phyloP scores from a whole-genome alignment of 2,888 invertebrate genomes.

The Petrolisthes cinctipes region DNA sequence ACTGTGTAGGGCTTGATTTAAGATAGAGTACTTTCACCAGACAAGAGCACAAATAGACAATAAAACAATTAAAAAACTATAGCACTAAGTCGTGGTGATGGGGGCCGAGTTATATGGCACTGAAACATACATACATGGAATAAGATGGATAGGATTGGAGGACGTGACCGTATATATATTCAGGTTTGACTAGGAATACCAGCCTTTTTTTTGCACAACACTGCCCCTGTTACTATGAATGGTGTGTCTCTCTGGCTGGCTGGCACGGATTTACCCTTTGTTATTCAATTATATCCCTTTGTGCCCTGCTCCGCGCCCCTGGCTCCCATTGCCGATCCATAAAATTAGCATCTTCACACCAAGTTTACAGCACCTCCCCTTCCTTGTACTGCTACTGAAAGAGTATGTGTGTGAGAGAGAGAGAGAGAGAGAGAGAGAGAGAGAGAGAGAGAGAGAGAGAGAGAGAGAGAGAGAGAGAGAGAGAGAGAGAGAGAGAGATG shows the following conservation, averaged over 20 bases:
- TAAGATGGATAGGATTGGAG: no score
- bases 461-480: not conserved
- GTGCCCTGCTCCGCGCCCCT: conserved; percentile 7
- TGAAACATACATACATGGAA: no score
- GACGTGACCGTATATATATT: no score
- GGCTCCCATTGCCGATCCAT: conserved; percentile 22
- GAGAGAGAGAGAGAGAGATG: not conserved
- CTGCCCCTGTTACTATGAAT: not conserved
- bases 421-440: not conserved
- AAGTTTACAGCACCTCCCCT: not conserved
- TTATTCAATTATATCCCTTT: conserved; percentile 33
- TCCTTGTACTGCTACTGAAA: not conserved
- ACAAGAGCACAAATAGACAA: no score
- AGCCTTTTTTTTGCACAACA: no score
- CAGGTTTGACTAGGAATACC: no score
- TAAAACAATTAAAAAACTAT: no score
- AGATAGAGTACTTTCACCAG: no score
- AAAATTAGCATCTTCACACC: conserved; percentile 34
- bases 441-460: not conserved
- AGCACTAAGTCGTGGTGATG: no score
- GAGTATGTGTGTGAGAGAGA: not conserved
- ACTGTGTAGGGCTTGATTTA: no score
- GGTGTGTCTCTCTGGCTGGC: conserved; percentile 7
- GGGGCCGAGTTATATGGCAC: no score
- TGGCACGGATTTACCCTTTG: conserved; percentile 25